Evolutionary conservation across 2,888 invertebrate genomes (phyloP).

Genomic region (Bimastos eiseni): DNA sequence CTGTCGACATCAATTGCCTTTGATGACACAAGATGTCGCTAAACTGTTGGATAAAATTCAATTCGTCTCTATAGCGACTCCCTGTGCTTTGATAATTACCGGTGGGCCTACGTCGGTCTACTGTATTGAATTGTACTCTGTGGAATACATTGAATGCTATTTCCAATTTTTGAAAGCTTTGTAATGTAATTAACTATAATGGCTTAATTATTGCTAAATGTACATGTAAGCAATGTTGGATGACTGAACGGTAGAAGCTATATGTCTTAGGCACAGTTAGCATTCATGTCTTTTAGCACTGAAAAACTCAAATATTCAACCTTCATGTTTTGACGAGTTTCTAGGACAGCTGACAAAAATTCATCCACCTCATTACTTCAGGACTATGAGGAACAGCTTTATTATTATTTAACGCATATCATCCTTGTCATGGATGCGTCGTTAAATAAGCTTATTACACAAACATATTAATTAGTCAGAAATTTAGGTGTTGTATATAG

Average conservation of each 20-base stretch:
- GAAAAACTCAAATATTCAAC: neutral
- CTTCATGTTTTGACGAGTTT: neutral
- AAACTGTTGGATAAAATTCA: no score
- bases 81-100: neutral
- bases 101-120: neutral
- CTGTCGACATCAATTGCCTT: no score
- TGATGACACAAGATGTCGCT: no score
- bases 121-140: neutral
- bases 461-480: no score
- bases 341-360: neutral
- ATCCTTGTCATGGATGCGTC: no score
- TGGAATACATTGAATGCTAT: neutral
- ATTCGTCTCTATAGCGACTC: neutral
- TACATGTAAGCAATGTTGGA: neutral
- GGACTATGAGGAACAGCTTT: neutral
- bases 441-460: no score
- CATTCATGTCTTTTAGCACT: neutral
- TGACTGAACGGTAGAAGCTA: neutral
- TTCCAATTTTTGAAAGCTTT: neutral
- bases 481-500: no score
- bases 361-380: neutral
- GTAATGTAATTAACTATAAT: neutral
- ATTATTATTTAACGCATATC: no score
- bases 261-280: neutral
- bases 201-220: neutral